These are phyloP conservation scores for Bombyx huttoni DNA, from an alignment of 2,888 invertebrate genomes.

Conservation along the genomic window DNA sequence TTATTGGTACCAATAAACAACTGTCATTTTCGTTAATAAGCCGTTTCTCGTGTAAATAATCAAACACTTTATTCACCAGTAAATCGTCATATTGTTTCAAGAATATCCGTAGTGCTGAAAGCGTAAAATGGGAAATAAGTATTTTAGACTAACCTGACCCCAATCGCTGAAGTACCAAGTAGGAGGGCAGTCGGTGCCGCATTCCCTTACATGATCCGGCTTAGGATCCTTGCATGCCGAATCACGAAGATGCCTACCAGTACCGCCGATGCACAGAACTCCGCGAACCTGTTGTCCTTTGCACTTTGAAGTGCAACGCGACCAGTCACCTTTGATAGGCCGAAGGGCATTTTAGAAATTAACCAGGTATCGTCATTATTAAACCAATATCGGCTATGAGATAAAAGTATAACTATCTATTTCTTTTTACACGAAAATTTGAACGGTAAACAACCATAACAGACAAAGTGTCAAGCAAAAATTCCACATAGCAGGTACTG, in stretches of 20 bases:
- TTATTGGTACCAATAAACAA: too few relatives aligned
- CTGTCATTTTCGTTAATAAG: too few relatives aligned
- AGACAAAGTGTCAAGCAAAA: neutral
- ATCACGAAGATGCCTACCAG: conserved; percentile 69
- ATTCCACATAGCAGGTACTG: too few relatives aligned
- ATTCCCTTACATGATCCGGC: conserved; percentile 77
- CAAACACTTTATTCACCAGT: too few relatives aligned
- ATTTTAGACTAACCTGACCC: conserved; percentile 68
- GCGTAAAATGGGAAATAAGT: neutral
- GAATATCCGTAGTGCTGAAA: too few relatives aligned
- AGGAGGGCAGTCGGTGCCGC: conserved; percentile 73
- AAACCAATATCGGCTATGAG: too few relatives aligned
- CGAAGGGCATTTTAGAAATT: too few relatives aligned
- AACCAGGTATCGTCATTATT: too few relatives aligned
- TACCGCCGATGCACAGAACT: conserved; percentile 75
- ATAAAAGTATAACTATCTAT: too few relatives aligned
- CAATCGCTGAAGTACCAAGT: conserved; percentile 84
- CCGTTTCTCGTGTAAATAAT: too few relatives aligned
- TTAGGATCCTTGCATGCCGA: conserved; percentile 74
- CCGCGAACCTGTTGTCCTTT: conserved; percentile 75
- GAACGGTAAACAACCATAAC: neutral
- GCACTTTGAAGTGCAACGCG: conserved; percentile 68
- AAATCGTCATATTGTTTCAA: too few relatives aligned
- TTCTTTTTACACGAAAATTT: neutral
- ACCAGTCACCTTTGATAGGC: conserved; percentile 50